These are phyloP conservation scores for Clanis bilineata DNA, from an alignment of 2,888 invertebrate species.

Conservation along the genomic window DNA sequence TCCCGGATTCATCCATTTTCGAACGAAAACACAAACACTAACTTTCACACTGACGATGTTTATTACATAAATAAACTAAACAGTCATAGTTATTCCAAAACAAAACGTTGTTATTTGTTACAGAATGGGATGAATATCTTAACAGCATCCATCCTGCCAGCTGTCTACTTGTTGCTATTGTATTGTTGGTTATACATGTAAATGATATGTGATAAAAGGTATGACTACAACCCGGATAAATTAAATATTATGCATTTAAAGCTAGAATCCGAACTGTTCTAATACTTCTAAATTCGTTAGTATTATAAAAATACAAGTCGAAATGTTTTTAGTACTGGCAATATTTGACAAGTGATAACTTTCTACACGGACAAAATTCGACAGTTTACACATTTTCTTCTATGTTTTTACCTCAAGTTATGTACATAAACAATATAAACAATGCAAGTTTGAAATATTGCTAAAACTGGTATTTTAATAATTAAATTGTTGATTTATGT, in stretches of 20 bases:
- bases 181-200: conserved; percentile 51
- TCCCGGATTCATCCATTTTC: conserved; percentile 85
- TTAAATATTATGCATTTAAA: conserved; percentile 31
- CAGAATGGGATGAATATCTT: conserved; percentile 52
- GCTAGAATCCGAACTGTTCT: conserved; percentile 19
- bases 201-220: conserved; percentile 55
- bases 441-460: too few species aligned
- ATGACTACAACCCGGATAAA: conserved; percentile 52
- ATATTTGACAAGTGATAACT: not conserved
- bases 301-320: conserved; percentile 8
- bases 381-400: not conserved
- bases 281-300: conserved; percentile 27
- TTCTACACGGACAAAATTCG: not conserved
- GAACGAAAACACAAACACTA: conserved; percentile 60
- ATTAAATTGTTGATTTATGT: too few species aligned
- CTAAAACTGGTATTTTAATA: too few species aligned
- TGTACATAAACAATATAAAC: too few species aligned
- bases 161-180: conserved; percentile 77
- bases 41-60: conserved; percentile 58
- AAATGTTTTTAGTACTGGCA: not conserved
- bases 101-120: conserved; percentile 57
- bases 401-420: too few species aligned
- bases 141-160: conserved; percentile 75
- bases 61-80: conserved; percentile 43
- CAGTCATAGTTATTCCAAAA: conserved; percentile 52